Evolutionary conservation across 2,888 invertebrate genomes (phyloP), one percentile per base, ranked within the genome.

Genomic region (Strigamia crassipes): DNA sequence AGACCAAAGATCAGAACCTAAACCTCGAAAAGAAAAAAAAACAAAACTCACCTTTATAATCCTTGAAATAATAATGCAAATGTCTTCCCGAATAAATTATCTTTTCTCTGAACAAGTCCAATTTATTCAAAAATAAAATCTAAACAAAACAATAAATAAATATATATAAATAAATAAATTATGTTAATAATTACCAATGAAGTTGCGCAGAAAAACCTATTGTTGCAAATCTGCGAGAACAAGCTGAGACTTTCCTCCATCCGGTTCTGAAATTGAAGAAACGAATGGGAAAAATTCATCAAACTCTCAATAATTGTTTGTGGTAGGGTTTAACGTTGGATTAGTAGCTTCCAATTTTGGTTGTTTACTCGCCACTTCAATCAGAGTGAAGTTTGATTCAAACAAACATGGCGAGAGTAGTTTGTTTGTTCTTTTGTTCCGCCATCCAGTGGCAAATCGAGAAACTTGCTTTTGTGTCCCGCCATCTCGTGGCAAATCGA

Each of bases 191-290:
- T 84, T 85, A 92, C 91, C 86, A 92, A 91, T 0, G 91, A 90
- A 2, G 92, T 91, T 31, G 90, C 90, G 80, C 89, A 87, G 86
- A 92, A 92, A 87, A 91, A 92, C 27, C 91, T 89, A 86, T 92
- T 92, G 86, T 92, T 91, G 80, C 91, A 91, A 83, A 92, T 92
- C 86, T 91, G 91, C 79, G 90, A 90, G 86, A 92, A 92, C 41
- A 92, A 87, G 85, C 90, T 91, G 61, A 92, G 86, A 86, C 92
- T 92, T 87, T 92, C 92, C 84, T 90, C 90, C 79, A 92, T 87
- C 27, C 92, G 89, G 86, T 92, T 92, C 88, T 88, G 85, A 79
- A 86, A 86, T 46, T 61, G 34, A 27, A 66, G 6, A 41, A 38
- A 77, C 2, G 51, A 73, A 73, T 23, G n/a, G 12, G 15, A 56